Percentiles rank a stretch among this genome's conserved stretches.
Evolutionary conservation across 1,140 invertebrate species (phyloP).

Genomic region (Pachypeltis micranthus): DNA sequence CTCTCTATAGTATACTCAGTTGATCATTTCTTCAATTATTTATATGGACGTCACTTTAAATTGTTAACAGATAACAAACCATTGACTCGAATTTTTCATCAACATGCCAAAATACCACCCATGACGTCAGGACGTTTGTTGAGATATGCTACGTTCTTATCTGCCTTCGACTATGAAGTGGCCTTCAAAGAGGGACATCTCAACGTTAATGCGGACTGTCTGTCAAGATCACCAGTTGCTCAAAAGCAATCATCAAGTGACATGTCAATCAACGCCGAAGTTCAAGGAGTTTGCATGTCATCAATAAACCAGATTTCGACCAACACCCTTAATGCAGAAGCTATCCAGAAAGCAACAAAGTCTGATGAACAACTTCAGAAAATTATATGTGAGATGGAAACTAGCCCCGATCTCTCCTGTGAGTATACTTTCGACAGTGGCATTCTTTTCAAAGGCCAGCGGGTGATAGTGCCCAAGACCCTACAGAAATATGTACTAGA

Average conservation of each 20-base stretch:
- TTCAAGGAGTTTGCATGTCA: too few relatives aligned
- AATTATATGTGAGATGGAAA: neutral
- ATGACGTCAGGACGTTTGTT: slow-evolving; percentile 30
- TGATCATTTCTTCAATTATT: slow-evolving; percentile 35
- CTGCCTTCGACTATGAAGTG: slow-evolving; percentile 32
- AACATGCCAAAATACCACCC: slow-evolving; percentile 28
- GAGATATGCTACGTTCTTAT: slow-evolving; percentile 32
- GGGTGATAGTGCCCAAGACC: slow-evolving; percentile 15
- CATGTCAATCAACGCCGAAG: neutral
- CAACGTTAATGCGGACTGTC: slow-evolving; percentile 30
- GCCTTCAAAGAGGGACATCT: slow-evolving; percentile 26
- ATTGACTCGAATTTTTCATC: slow-evolving; percentile 19
- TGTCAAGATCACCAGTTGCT: too few relatives aligned
- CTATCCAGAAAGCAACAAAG: neutral
- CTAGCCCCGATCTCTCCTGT: neutral
- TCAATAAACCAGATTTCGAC: neutral
- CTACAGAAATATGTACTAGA: slow-evolving; percentile 9
- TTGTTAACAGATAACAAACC: slow-evolving; percentile 17
- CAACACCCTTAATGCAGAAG: neutral
- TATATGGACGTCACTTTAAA: slow-evolving; percentile 17
- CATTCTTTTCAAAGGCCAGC: slow-evolving; percentile 15
- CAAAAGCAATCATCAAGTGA: too few relatives aligned
- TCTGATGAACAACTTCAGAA: neutral
- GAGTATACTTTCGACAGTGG: slow-evolving; percentile 1
- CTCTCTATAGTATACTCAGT: slow-evolving; percentile 33